phyloP scores from a whole-genome alignment of 1,140 invertebrate genomes.

The Ptiloglossa arizonensis region DNA sequence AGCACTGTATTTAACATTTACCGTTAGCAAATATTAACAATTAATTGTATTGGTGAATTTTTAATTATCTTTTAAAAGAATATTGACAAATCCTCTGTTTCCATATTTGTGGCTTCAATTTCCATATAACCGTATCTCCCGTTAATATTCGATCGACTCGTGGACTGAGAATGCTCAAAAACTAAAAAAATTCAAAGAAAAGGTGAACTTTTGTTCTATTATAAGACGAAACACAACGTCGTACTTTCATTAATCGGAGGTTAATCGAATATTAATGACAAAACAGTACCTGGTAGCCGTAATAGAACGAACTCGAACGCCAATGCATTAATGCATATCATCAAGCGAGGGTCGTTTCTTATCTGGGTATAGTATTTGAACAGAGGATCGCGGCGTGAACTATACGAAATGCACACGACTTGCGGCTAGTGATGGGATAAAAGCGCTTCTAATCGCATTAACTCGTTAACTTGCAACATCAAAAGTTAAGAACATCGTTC shows the following conservation, averaged over 20 bases:
- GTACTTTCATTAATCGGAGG: slow-evolving; percentile 24
- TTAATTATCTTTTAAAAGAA: too few relatives aligned
- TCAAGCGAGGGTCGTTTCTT: slow-evolving; percentile 11
- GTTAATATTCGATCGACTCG: background rate
- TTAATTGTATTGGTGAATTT: too few relatives aligned
- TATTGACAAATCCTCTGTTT: too few relatives aligned
- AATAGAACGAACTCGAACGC: slow-evolving; percentile 47
- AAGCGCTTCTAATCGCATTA: too few relatives aligned
- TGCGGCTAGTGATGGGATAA: background rate
- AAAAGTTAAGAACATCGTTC: too few relatives aligned
- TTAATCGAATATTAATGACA: slow-evolving; percentile 67
- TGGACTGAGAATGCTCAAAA: background rate
- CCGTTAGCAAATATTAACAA: too few relatives aligned
- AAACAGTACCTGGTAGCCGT: slow-evolving; percentile 51
- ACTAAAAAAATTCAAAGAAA: background rate
- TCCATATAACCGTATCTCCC: slow-evolving; percentile 25
- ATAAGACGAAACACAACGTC: slow-evolving; percentile 8
- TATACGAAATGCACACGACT: background rate
- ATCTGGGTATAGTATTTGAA: slow-evolving; percentile 48
- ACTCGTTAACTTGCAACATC: too few relatives aligned
- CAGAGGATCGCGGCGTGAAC: slow-evolving; percentile 37
- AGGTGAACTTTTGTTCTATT: background rate
- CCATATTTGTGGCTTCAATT: background rate
- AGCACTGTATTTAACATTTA: too few relatives aligned
- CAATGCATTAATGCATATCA: slow-evolving; percentile 60